Evolutionary conservation across 2,113 vertebrate species (phyloP).

Genomic region (Heptranchias perlo): DNA sequence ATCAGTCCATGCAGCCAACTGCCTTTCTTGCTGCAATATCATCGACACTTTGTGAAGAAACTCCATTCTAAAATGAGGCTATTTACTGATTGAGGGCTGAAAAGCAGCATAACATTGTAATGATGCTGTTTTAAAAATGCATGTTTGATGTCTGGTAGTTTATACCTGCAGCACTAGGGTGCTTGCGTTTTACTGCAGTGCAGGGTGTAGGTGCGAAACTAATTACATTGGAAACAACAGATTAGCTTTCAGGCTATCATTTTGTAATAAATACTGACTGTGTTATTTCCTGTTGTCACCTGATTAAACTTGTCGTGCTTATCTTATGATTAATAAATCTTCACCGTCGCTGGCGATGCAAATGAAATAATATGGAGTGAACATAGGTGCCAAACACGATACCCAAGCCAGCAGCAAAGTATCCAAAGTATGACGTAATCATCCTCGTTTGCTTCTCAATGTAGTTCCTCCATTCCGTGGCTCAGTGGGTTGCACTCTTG

Average conservation of each 20-base stretch:
- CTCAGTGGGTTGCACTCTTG: too few species aligned
- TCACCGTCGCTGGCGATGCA: not conserved
- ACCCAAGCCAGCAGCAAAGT: not conserved
- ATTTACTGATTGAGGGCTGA: not conserved
- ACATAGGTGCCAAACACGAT: not conserved
- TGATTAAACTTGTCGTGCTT: slow-evolving; percentile 19
- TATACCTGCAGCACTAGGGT: not conserved
- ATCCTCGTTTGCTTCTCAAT: too few species aligned
- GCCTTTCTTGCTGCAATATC: not conserved
- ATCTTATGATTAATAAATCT: slow-evolving; percentile 7
- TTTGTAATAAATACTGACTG: not conserved
- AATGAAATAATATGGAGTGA: not conserved
- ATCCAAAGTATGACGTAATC: not conserved
- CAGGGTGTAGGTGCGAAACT: not conserved
- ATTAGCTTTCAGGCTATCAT: not conserved
- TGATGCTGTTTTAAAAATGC: not conserved
- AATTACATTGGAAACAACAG: not conserved
- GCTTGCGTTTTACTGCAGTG: not conserved
- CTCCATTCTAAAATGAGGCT: not conserved
- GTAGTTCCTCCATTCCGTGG: too few species aligned
- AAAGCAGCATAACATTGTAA: not conserved
- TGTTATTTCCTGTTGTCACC: not conserved
- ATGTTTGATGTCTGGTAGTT: not conserved
- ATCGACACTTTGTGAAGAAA: not conserved
- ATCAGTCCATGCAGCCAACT: not conserved